Evolutionary conservation across 2,797 vertebrate species (phyloP).

Genomic region (Micromesistius poutassou): DNA sequence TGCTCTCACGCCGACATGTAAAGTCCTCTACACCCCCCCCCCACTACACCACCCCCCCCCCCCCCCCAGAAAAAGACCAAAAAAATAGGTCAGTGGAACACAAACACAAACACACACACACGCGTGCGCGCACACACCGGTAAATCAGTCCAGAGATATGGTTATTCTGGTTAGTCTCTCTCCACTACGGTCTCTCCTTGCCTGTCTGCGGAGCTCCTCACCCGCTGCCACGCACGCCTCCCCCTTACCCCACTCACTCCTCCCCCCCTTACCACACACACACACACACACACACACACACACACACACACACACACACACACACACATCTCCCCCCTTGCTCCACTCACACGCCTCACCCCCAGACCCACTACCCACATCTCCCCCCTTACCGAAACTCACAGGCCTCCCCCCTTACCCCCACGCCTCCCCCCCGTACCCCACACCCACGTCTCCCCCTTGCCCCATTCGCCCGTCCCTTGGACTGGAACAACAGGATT

Average conservation of each 20-base stretch:
- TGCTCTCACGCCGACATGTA: conserved; percentile 67
- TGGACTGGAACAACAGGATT: conserved; percentile 69
- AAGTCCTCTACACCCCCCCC: conserved; percentile 34
- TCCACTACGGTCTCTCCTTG: background rate
- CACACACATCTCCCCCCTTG: no score
- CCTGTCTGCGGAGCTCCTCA: no score
- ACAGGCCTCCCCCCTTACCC: conserved; percentile 55
- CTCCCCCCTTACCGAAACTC: conserved; percentile 48
- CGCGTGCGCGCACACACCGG: conserved; percentile 30
- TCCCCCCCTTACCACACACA: conserved; percentile 42
- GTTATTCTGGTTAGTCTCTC: background rate
- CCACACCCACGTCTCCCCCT: conserved; percentile 48
- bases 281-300: conserved; percentile 55
- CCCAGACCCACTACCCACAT: background rate
- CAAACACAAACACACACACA: conserved; percentile 40
- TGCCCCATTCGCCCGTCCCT: conserved; percentile 53
- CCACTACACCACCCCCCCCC: conserved; percentile 22
- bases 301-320: no score
- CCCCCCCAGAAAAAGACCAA: background rate
- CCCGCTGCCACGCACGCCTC: no score
- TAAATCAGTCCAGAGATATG: background rate
- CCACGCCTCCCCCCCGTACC: conserved; percentile 50
- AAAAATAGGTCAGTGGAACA: conserved; percentile 81
- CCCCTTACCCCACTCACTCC: background rate
- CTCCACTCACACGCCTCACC: no score